Percentiles rank a stretch among this genome's conserved stretches.
These are phyloP conservation scores for Furcula furcula DNA, from an alignment of 2,888 invertebrate genomes.

Conservation along the genomic window DNA sequence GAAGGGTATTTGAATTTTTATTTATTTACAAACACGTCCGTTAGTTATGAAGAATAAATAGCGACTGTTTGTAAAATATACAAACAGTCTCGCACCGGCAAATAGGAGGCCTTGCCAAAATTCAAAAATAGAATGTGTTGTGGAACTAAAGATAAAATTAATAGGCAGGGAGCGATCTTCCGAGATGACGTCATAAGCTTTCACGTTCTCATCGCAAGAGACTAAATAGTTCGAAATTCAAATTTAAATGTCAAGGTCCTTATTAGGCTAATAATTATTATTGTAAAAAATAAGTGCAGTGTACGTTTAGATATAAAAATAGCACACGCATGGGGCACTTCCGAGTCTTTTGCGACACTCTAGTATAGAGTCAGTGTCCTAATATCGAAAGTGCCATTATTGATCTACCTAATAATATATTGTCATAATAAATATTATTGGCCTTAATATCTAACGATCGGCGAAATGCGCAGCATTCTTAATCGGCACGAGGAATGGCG, in stretches of 20 bases:
- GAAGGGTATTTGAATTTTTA: constrained; percentile 15
- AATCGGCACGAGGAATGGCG: neutral
- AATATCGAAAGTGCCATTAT: too few relatives aligned
- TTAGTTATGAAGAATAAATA: constrained; percentile 22
- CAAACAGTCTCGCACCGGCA: constrained; percentile 38
- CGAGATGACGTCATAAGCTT: constrained; percentile 15
- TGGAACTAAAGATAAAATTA: constrained; percentile 29
- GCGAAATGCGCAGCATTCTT: neutral
- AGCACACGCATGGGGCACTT: too few relatives aligned
- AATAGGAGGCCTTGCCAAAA: constrained; percentile 53
- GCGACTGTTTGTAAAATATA: constrained; percentile 48
- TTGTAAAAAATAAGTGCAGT: too few relatives aligned
- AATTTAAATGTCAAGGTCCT: too few relatives aligned
- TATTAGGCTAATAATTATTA: too few relatives aligned
- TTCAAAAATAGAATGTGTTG: constrained; percentile 48
- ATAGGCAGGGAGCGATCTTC: constrained; percentile 9
- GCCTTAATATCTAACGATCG: neutral
- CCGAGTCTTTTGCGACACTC: too few relatives aligned
- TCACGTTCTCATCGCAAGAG: constrained; percentile 14
- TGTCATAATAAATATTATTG: neutral
- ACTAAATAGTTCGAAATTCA: neutral
- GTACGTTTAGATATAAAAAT: too few relatives aligned
- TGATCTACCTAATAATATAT: too few relatives aligned
- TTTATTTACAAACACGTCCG: constrained; percentile 30
- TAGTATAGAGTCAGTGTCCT: too few relatives aligned